A percentile compares a stretch with the other conserved stretches of the same genome.
phyloP scores from a whole-genome alignment of 2,888 invertebrate genomes.

The Eristalinus sepulchralis region DNA sequence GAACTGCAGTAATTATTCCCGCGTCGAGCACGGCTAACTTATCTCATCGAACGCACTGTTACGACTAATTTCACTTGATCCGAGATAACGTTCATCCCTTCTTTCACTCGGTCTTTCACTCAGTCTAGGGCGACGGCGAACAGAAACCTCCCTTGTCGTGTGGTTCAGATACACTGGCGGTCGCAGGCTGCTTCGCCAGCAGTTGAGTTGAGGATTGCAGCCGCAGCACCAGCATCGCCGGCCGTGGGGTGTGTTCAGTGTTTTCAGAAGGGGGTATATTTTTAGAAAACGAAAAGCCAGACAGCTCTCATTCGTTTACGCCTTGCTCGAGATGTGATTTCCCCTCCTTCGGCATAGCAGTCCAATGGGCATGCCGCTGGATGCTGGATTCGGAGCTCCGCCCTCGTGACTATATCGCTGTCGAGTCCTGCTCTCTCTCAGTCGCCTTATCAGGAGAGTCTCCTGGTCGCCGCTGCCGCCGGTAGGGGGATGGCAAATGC shows the following conservation, averaged over 20 bases:
- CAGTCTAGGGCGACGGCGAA: background rate
- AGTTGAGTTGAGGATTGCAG: background rate
- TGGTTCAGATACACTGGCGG: constrained; percentile 55
- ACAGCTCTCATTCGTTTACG: constrained; percentile 5
- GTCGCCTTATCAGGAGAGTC: background rate
- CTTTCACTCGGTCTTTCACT: background rate
- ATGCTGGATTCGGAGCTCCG: constrained; percentile 65
- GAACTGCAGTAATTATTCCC: background rate
- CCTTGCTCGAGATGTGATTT: constrained; percentile 25
- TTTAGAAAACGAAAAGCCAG: constrained; percentile 28
- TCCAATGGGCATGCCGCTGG: constrained; percentile 55
- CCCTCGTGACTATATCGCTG: constrained; percentile 15
- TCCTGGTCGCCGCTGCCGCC: background rate
- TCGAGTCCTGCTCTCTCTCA: constrained; percentile 53
- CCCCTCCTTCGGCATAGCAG: constrained; percentile 31
- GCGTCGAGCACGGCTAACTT: constrained; percentile 26
- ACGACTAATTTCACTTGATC: constrained; percentile 66
- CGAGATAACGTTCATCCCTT: constrained; percentile 66
- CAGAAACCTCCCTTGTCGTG: constrained; percentile 54
- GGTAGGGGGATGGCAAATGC: constrained; percentile 16
- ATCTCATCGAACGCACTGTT: constrained; percentile 63
- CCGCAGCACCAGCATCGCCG: constrained; percentile 11
- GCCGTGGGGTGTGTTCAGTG: constrained; percentile 56
- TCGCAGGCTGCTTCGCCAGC: background rate
- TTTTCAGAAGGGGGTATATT: constrained; percentile 36